Evolutionary conservation across 2,113 vertebrate genomes (phyloP).

Genomic region (Diadophis punctatus): DNA sequence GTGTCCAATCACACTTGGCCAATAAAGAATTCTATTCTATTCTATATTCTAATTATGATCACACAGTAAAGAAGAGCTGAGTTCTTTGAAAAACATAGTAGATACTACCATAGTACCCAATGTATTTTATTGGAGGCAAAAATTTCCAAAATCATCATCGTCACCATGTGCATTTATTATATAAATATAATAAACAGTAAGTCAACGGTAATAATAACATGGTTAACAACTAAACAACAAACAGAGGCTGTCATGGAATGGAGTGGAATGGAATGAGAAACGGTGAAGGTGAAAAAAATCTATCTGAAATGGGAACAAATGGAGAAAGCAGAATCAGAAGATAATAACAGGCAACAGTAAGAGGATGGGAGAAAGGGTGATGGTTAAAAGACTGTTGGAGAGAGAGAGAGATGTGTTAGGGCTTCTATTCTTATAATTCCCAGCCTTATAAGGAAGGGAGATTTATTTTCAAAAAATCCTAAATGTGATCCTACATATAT

Average conservation of each 20-base stretch:
- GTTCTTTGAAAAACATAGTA: background rate
- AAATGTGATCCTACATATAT: background rate
- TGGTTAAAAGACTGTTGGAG: background rate
- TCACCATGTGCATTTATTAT: background rate
- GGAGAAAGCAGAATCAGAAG: background rate
- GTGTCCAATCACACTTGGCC: no score
- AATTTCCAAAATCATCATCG: background rate
- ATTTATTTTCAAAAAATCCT: background rate
- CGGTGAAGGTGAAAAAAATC: background rate
- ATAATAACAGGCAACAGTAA: background rate
- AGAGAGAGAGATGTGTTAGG: background rate
- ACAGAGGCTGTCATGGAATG: background rate
- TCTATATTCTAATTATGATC: no score
- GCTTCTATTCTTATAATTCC: background rate
- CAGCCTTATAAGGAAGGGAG: background rate
- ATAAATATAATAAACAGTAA: background rate
- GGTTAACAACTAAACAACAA: background rate
- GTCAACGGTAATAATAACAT: background rate
- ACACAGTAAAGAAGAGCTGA: background rate
- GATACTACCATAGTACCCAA: constrained; percentile 2
- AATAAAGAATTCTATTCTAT: no score
- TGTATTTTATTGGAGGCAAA: background rate
- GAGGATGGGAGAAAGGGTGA: background rate
- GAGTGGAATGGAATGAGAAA: background rate
- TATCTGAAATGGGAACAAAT: background rate